phyloP scores from a whole-genome alignment of 2,888 invertebrate genomes.

The Mythimna vitellina region DNA sequence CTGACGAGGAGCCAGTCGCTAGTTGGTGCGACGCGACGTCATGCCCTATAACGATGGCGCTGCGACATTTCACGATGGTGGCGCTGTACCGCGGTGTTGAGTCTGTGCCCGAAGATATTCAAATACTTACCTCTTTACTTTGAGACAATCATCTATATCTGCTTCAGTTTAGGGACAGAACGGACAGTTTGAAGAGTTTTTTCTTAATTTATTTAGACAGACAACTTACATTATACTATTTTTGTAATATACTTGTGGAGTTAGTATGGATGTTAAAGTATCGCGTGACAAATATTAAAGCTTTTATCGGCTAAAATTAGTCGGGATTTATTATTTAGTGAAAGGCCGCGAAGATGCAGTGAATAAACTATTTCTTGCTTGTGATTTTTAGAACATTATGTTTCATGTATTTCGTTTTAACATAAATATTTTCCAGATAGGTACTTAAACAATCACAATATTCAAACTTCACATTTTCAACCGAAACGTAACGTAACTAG shows the following conservation, averaged over 20 bases:
- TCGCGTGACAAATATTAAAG: constrained; percentile 47
- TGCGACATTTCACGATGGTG: no score
- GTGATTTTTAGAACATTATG: constrained; percentile 9
- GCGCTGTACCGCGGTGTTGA: no score
- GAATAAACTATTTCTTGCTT: constrained; percentile 12
- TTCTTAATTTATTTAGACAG: no score
- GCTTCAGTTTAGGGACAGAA: neutral
- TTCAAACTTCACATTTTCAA: constrained; percentile 56
- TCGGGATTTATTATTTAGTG: constrained; percentile 17
- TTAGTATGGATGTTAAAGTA: constrained; percentile 24
- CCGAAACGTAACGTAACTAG: constrained; percentile 55
- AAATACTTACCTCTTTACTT: neutral
- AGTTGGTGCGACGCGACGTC: no score
- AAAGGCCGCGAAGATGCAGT: constrained; percentile 30
- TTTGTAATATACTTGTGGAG: neutral
- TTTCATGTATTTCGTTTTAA: constrained; percentile 15
- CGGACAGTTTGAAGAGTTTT: no score
- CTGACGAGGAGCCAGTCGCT: no score
- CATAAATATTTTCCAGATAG: constrained; percentile 9
- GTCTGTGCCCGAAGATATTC: no score
- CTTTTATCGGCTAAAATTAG: constrained; percentile 31
- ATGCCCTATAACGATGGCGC: no score
- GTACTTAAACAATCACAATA: constrained; percentile 31
- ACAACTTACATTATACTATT: neutral
- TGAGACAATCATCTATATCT: neutral